Conservation (phyloP, 2,888 invertebrate genomes). For the Hoplodrina ambigua region DNA sequence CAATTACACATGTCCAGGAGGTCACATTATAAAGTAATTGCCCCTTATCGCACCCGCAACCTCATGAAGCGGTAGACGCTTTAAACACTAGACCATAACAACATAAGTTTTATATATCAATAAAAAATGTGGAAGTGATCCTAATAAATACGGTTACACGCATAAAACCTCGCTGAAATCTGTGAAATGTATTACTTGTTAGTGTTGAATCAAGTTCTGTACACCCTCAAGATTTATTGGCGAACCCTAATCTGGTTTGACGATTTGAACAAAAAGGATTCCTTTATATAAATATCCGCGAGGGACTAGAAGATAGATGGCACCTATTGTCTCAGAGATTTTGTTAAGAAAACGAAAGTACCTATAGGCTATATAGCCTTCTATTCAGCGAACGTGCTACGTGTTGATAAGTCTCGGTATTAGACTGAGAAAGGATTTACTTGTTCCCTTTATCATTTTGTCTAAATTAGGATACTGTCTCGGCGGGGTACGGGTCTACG, state of each 20-base stretch:
- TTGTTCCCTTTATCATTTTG: slow-evolving; percentile 33
- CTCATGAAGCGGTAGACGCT: too few relatives aligned
- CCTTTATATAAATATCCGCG: slow-evolving; percentile 34
- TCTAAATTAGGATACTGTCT: slow-evolving; percentile 31
- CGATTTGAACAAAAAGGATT: slow-evolving; percentile 45
- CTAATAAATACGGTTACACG: slow-evolving; percentile 1
- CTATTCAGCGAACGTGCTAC: slow-evolving; percentile 24
- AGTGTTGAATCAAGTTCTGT: slow-evolving; percentile 24
- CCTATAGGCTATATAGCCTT: slow-evolving; percentile 2
- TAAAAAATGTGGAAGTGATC: not conserved
- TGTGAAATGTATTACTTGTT: slow-evolving; percentile 19
- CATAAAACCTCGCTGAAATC: slow-evolving; percentile 13
- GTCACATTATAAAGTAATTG: too few relatives aligned
- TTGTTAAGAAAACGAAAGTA: slow-evolving; percentile 33
- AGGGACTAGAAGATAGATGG: slow-evolving; percentile 25
- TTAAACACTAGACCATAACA: too few relatives aligned
- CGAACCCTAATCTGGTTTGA: slow-evolving; percentile 48
- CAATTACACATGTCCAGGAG: too few relatives aligned
- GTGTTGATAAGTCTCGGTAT: slow-evolving; percentile 34
- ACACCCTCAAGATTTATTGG: slow-evolving; percentile 41
- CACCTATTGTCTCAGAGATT: slow-evolving; percentile 33
- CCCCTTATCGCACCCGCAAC: too few relatives aligned
- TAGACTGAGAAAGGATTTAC: slow-evolving; percentile 39
- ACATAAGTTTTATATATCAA: not conserved
- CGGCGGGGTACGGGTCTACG: not conserved